Evolutionary conservation across 2,888 invertebrate genomes (phyloP), one percentile per base, ranked within the genome.

Genomic region (Polietes domitor): DNA sequence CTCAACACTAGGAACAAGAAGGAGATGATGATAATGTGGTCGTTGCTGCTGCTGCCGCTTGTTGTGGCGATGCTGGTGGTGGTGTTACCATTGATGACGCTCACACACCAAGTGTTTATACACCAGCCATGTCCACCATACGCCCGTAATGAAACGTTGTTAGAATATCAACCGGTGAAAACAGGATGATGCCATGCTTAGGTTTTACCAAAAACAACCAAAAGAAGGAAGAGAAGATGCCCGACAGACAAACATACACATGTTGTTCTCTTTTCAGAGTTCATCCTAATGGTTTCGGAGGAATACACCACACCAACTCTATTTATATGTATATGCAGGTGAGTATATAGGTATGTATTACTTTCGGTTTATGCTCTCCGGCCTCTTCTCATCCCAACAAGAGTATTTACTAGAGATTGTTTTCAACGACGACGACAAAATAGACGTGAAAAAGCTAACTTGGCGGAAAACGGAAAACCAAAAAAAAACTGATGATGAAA

Each of bases 141-240:
- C n/a, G 53, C 21, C 21, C 10, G 53, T 19, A 24, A 24, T 58
- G 26, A 26, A 58, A 58, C 26, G 58, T 12, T 24, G 58, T 58
- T 58, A 58, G 58, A 58, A 58, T 26, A 58, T 58, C 26, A 58
- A 58, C 3, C n/a, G 47, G 1, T 47, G 47, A 47, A 58, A 58
- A 58, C 58, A 58, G 24, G 58, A 58, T 58, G 24, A 24, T 58
- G 58, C 24, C 15, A 24, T 58, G 53, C 53, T 9, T 47, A 47
- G 47, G 47, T n/a, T 47, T 3, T 4, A n/a, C 47, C 37, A 37
- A 32, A 7, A 5, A 32, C 32, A 7, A 53, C n/a, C 17, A 53
- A 53, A 58, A 24, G 47, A 37, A 47, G 47, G n/a, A 2, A 3
- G 47, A 47, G 2, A 15, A 47, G n/a, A n/a, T 1, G 47, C n/a